These are phyloP conservation scores for Bombyx mandarina DNA, from an alignment of 1,140 invertebrate genomes.

Conservation along the genomic window DNA sequence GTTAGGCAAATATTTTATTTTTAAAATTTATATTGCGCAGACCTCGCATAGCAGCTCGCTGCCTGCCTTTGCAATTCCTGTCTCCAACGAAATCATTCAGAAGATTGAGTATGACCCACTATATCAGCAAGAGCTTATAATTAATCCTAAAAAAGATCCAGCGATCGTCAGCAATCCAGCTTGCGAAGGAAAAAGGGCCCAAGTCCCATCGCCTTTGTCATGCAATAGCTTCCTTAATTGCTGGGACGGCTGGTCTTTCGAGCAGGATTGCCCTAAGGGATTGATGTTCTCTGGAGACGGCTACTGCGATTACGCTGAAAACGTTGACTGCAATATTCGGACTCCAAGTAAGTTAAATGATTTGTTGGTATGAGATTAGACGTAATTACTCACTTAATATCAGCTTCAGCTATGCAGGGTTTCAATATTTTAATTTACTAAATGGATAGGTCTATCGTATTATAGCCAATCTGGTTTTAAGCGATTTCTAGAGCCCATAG, in stretches of 20 bases:
- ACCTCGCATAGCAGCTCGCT: constrained; percentile 23
- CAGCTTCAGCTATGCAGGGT: no score
- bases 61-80: constrained; percentile 47
- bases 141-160: constrained; percentile 32
- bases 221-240: constrained; percentile 79
- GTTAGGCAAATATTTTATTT: no score
- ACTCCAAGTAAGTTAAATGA: background rate
- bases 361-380: background rate
- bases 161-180: constrained; percentile 33
- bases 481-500: no score
- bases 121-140: constrained; percentile 47
- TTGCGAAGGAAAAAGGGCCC: constrained; percentile 64
- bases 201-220: constrained; percentile 73
- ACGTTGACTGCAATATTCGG: constrained; percentile 48
- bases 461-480: no score
- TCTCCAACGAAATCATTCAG: constrained; percentile 48
- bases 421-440: no score
- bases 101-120: constrained; percentile 43
- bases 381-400: no score
- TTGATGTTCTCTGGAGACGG: constrained; percentile 74
- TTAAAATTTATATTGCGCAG: constrained; percentile 19
- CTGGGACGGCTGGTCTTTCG: constrained; percentile 77
- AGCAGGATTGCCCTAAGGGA: constrained; percentile 75
- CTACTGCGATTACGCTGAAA: constrained; percentile 76
- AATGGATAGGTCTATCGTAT: no score